Evolutionary conservation across 1,140 invertebrate species (phyloP).

Genomic region (Drosophila subpulchrella): DNA sequence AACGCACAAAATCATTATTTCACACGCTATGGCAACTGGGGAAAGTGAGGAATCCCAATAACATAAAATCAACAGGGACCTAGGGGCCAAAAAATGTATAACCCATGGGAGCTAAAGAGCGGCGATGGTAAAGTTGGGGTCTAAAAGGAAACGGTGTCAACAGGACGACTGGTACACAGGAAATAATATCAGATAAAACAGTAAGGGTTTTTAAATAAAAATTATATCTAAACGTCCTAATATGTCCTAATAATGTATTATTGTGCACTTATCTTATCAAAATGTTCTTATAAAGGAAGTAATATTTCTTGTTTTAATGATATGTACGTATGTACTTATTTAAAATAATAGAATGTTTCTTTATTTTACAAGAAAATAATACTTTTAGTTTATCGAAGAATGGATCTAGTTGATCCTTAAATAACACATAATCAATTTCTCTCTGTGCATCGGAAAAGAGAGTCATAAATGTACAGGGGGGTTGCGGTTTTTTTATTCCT

Average conservation of each 20-base stretch:
- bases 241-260: too few species aligned
- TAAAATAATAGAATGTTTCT: too few species aligned
- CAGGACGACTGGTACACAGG: constrained; percentile 8
- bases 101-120: constrained; percentile 3
- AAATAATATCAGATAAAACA: background rate
- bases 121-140: constrained; percentile 2
- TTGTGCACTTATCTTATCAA: too few species aligned
- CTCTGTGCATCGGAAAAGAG: constrained; percentile 10
- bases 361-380: background rate
- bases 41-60: constrained; percentile 16
- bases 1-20: constrained; percentile 4
- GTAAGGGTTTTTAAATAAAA: background rate
- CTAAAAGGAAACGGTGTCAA: constrained; percentile 11
- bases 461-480: constrained; percentile 40
- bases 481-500: constrained; percentile 37
- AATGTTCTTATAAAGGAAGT: too few species aligned
- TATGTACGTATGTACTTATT: too few species aligned
- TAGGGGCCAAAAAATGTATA: constrained; percentile 4
- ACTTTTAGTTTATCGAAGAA: background rate
- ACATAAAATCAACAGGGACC: constrained; percentile 33
- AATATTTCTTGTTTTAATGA: too few species aligned
- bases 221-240: too few species aligned
- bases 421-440: background rate
- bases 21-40: background rate
- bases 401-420: background rate